phyloP scores from a whole-genome alignment of 2,888 invertebrate genomes.

The Acheta domesticus region DNA sequence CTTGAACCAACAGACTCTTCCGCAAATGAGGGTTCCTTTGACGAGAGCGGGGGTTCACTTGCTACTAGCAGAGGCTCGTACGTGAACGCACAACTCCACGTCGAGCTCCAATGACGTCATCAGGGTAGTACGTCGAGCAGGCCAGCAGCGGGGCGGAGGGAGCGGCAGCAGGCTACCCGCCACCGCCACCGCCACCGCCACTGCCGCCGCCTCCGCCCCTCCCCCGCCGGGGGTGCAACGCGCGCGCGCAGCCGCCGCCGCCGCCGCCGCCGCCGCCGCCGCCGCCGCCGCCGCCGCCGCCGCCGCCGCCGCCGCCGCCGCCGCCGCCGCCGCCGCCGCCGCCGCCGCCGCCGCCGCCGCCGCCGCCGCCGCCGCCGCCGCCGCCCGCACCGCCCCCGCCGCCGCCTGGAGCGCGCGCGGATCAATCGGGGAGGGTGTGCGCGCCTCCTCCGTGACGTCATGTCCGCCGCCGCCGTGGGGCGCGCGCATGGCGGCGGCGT shows the following conservation, averaged over 20 bases:
- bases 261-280: neutral
- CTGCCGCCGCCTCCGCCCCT: no score
- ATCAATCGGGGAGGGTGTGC: constrained; percentile 18
- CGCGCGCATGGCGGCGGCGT: neutral
- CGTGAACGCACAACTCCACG: no score
- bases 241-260: neutral
- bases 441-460: constrained; percentile 11
- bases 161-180: no score
- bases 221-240: no score
- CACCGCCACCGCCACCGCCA: no score
- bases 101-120: no score
- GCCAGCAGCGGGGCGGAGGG: no score
- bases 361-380: neutral
- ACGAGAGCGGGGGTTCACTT: no score
- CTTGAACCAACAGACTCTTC: no score
- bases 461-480: neutral
- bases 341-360: neutral
- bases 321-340: neutral
- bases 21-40: no score
- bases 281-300: neutral
- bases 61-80: no score
- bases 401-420: neutral
- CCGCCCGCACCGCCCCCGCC: neutral
- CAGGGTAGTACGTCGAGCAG: no score
- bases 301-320: neutral